Conservation (phyloP, 2,888 invertebrate species). For the Xestia sexstrigata region DNA sequence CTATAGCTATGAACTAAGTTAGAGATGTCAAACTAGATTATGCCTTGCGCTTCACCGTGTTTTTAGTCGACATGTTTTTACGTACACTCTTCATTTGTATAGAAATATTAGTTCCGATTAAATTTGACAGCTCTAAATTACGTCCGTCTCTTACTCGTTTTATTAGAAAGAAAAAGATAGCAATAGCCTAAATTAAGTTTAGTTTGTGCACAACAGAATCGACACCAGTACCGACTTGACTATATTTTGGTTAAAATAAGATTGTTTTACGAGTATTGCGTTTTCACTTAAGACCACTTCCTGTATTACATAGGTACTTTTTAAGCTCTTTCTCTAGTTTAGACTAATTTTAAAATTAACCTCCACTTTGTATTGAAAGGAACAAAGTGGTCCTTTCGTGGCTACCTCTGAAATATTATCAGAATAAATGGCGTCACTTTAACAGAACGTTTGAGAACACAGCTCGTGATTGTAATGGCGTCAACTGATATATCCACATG, state of each 20-base stretch:
- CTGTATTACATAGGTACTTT: background rate
- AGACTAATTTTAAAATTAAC: too few species aligned
- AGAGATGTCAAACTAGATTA: too few species aligned
- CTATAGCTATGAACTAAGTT: too few species aligned
- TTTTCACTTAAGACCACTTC: background rate
- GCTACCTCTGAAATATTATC: conserved; percentile 25
- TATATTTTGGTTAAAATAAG: background rate
- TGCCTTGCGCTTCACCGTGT: too few species aligned
- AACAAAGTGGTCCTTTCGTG: conserved; percentile 21
- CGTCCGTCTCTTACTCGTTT: too few species aligned
- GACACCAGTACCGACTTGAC: background rate
- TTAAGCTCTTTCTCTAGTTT: background rate
- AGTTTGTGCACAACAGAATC: too few species aligned
- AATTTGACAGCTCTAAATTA: too few species aligned
- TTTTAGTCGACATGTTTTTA: too few species aligned
- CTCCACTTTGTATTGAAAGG: background rate
- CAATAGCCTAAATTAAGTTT: too few species aligned
- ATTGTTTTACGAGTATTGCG: background rate
- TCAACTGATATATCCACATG: conserved; percentile 48
- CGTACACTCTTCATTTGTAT: too few species aligned
- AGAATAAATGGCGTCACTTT: conserved; percentile 37
- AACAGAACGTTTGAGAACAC: conserved; percentile 33
- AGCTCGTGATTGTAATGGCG: conserved; percentile 42
- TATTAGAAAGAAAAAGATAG: too few species aligned
- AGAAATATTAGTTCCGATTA: too few species aligned